Evolutionary conservation across 2,113 vertebrate genomes (phyloP), one percentile per base, ranked within the genome.

Genomic region (Cygnus buccinator): DNA sequence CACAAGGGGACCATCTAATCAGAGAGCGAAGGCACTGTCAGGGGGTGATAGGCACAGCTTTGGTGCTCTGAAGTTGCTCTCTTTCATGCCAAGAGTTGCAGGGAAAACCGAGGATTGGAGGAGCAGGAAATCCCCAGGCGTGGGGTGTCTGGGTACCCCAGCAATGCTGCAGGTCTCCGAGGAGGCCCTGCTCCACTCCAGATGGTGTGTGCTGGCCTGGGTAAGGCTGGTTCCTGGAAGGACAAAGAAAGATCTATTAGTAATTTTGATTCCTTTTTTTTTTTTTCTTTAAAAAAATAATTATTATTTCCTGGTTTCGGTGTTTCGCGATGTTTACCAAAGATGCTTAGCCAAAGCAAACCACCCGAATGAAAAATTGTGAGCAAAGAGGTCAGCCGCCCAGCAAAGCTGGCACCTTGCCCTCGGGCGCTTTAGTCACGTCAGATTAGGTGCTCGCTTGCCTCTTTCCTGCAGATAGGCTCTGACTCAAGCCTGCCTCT

Each of bases 291-390:
- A 48, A 46, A 46, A 48, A 21, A 48, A 23, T n/a, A 10, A 23
- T 31, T 31, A 55, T 29, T 82, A 62, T 89, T 96, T 96, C 93
- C 94, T 96, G 71, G 91, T 96, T 94, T 94, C 71, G 2, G 41
- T 43, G 62, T 41, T 41, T 59, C 25, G 44, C 2, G 7, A 55
- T 39, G 50, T 89, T 96, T 93, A 92, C 37, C 19, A 16, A 83
- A 37, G 76, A 80, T 2, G 0, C 21, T 55, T 7, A 33, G 95
- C 89, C 94, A 96, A 94, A 94, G 67, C 73, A 92, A 94, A 93
- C 73, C 43, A 52, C 59, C n/a, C 0, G 0, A n/a, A 54, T 73
- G 89, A 94, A 62, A 91, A 90, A 93, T 4, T 39, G 66, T 63
- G 16, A 54, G 82, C 20, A n/a, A 33, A 91, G 58, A 67, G 86